Evolutionary conservation across 2,797 vertebrate species (phyloP), one percentile per base, ranked within the genome.

Genomic region (Enteromius argenteus): DNA sequence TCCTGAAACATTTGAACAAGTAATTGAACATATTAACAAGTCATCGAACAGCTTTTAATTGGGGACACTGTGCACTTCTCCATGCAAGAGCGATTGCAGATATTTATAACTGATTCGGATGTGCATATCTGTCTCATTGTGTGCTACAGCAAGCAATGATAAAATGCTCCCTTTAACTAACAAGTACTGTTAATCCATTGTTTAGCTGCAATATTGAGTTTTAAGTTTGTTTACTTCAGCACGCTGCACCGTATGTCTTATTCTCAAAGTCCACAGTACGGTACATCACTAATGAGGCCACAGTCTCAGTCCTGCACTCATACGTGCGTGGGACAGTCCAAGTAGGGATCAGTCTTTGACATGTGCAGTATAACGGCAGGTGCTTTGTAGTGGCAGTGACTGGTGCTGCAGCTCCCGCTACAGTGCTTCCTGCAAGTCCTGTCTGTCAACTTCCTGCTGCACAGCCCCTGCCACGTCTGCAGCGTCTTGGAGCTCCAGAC

Each of bases 401-500:
- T 95, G 90, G 96, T 96, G 0, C 94, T 93, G 79, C 96, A 96
- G 83, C 96, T 96, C 89, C 95, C 95, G 5, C 96, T 91, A 92
- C 96, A 97, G 32, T 96, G 96, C 87, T 99, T 99, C 88, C 96
- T 96, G 85, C 92, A 94, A 91, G 97, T 97, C 94, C 97, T 96
- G 91, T 96, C 91, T 0, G 95, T 92, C 92, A 97, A 94, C 92
- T 96, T 97, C 80, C 96, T 95, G 94, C 96, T 96, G 93, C 97
- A 99, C 83, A 99, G 94, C 73, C 95, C 96, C 94, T 99, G 97
- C 98, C 98, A 99, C 88, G 97, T 98, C 95, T 99, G 98, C 89
- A 99, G 95, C 0, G 98, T 99, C 95, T 99, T 99, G 84, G 98
- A 98, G 93, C 98, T 99, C 98, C 98, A 99, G 46, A 99, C 97